Evolutionary conservation across 2,888 invertebrate genomes (phyloP).

Genomic region (Allygus modestus): DNA sequence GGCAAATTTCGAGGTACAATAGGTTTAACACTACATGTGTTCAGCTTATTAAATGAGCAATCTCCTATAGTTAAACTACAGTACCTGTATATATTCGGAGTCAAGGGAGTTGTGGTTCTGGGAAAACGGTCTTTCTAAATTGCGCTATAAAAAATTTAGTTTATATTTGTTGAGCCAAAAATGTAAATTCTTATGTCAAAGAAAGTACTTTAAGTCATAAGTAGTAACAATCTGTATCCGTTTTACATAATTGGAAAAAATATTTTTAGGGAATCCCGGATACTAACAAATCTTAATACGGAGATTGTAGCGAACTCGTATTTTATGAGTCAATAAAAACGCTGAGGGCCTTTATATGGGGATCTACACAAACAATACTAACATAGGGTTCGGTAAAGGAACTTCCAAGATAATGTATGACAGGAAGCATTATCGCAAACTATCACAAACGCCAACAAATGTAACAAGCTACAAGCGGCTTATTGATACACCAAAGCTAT

Average conservation of each 20-base stretch:
- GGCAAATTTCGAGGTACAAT: conserved; percentile 58
- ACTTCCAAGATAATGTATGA: background rate
- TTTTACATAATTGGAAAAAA: no score
- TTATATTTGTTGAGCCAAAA: background rate
- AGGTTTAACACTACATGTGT: conserved; percentile 45
- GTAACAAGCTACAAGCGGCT: conserved; percentile 31
- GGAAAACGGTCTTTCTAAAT: no score
- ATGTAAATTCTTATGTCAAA: no score
- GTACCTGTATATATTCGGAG: background rate
- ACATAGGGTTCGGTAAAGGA: background rate
- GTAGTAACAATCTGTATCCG: no score
- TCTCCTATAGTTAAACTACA: conserved; percentile 15
- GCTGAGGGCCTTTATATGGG: background rate
- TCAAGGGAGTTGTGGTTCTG: no score
- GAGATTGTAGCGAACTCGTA: background rate
- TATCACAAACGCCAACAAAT: conserved; percentile 18
- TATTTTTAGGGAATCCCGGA: no score
- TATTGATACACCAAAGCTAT: conserved; percentile 43
- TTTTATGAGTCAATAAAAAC: background rate
- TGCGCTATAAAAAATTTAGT: no score
- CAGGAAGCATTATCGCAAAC: background rate
- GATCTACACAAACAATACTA: background rate
- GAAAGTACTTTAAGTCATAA: no score
- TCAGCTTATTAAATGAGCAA: conserved; percentile 30
- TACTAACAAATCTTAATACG: no score